Percentiles rank a stretch among this genome's conserved stretches.
phyloP scores from a whole-genome alignment of 1,140 invertebrate genomes.

The Neomicropteryx cornuta region DNA sequence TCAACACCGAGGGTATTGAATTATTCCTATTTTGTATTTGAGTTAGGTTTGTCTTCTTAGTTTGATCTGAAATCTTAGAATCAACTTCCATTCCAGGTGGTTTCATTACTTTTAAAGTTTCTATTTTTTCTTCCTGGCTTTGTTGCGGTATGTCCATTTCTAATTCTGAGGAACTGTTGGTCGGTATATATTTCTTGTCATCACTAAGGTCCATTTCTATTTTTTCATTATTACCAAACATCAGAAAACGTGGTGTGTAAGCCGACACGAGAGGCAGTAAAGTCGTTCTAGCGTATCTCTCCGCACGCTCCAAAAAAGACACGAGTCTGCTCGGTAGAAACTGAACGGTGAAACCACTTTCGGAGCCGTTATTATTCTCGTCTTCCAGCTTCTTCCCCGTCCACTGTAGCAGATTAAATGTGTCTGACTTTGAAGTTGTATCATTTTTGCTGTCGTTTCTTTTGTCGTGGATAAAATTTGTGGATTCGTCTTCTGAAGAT shows the following conservation, averaged over 20 bases:
- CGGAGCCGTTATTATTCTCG: constrained; percentile 14
- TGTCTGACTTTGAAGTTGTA: constrained; percentile 12
- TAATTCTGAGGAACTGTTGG: constrained; percentile 24
- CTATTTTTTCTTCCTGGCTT: constrained; percentile 36
- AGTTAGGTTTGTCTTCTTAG: constrained; percentile 17
- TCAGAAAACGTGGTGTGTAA: constrained; percentile 58
- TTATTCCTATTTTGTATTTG: constrained; percentile 19
- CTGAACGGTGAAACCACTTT: constrained; percentile 55
- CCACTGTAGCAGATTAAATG: constrained; percentile 13
- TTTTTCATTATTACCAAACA: constrained; percentile 34
- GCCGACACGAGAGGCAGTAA: constrained; percentile 62
- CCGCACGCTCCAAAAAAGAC: constrained; percentile 66
- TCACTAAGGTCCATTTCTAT: constrained; percentile 18
- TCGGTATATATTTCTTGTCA: constrained; percentile 32
- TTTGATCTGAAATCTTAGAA: constrained; percentile 27
- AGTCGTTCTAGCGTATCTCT: constrained; percentile 65
- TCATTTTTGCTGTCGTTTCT: constrained; percentile 20
- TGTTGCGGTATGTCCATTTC: constrained; percentile 34
- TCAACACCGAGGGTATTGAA: too few relatives aligned
- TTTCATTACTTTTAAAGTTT: constrained; percentile 27
- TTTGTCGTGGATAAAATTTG: constrained; percentile 6
- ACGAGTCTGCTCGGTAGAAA: constrained; percentile 64
- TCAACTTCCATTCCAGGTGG: constrained; percentile 33
- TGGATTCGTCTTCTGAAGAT: not conserved
- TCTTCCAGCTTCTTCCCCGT: constrained; percentile 26